phyloP scores from a whole-genome alignment of 2,888 invertebrate genomes.

The Drosophila villosipedis region DNA sequence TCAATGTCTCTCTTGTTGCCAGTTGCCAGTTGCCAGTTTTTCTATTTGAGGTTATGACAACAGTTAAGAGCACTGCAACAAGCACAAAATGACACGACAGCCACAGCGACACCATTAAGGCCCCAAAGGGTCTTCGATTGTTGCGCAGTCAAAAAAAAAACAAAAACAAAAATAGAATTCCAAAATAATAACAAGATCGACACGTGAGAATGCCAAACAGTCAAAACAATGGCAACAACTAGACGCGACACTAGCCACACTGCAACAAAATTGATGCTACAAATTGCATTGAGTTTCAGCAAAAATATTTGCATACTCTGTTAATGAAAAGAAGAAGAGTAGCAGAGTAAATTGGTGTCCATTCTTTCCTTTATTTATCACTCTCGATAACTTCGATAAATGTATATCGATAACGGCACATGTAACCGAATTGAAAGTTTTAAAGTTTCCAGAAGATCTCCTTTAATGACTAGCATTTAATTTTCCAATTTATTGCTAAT shows the following conservation, averaged over 20 bases:
- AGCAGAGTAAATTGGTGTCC: background rate
- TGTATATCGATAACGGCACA: background rate
- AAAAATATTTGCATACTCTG: background rate
- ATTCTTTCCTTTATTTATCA: no score
- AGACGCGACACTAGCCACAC: background rate
- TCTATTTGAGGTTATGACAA: constrained; percentile 71
- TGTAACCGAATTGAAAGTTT: background rate
- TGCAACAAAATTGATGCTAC: background rate
- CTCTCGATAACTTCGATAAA: background rate
- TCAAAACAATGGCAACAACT: background rate
- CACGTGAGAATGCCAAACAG: constrained; percentile 29
- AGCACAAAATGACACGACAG: constrained; percentile 42
- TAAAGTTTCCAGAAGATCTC: background rate
- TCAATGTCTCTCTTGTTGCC: constrained; percentile 22
- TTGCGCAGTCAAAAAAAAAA: background rate
- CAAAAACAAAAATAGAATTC: background rate
- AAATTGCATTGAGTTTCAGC: background rate
- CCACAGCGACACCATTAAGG: constrained; percentile 25
- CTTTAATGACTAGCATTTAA: no score
- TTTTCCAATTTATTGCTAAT: background rate
- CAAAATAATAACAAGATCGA: background rate
- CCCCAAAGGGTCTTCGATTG: constrained; percentile 29
- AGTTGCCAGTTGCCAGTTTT: constrained; percentile 39
- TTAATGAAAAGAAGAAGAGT: background rate
- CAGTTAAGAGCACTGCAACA: constrained; percentile 28